Evolutionary conservation across 2,797 vertebrate genomes (phyloP).

Genomic region (Corythornis leucogaster): DNA sequence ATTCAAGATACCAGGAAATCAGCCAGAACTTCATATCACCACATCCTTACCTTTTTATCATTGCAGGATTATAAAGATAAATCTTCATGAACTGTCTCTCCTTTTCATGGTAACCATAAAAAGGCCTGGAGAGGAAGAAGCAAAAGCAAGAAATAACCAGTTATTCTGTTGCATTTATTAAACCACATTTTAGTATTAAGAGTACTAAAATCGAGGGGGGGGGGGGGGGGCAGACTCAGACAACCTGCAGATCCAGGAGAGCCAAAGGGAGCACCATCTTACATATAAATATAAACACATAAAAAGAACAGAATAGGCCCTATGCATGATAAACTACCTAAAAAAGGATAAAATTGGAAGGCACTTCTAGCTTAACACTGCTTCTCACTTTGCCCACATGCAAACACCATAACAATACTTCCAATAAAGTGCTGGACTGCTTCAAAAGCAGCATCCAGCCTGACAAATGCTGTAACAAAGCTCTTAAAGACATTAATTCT

Average conservation of each 20-base stretch:
- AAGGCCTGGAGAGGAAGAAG: slow-evolving; percentile 85
- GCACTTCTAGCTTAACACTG: not conserved
- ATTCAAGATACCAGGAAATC: not conserved
- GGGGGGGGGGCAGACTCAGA: not conserved
- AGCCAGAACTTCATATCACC: not conserved
- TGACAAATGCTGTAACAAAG: not conserved
- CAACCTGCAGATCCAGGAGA: not conserved
- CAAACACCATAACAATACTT: not conserved
- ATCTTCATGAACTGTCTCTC: slow-evolving; percentile 98
- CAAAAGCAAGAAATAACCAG: slow-evolving; percentile 45
- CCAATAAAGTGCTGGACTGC: not conserved
- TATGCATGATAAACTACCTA: not conserved
- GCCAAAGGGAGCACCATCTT: not conserved
- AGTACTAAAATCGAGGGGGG: not conserved
- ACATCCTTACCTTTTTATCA: slow-evolving; percentile 92
- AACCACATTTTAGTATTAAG: not conserved
- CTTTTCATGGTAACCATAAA: slow-evolving; percentile 95
- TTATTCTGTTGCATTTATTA: not conserved
- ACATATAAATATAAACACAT: not conserved
- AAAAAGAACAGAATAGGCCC: not conserved
- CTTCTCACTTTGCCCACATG: not conserved
- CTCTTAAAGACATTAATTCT: not conserved
- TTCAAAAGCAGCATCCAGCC: not conserved
- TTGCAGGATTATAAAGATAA: slow-evolving; percentile 96
- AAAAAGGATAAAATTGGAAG: not conserved